Evolutionary conservation across 2,113 vertebrate genomes (phyloP).

Genomic region (Chaetops frenatus): DNA sequence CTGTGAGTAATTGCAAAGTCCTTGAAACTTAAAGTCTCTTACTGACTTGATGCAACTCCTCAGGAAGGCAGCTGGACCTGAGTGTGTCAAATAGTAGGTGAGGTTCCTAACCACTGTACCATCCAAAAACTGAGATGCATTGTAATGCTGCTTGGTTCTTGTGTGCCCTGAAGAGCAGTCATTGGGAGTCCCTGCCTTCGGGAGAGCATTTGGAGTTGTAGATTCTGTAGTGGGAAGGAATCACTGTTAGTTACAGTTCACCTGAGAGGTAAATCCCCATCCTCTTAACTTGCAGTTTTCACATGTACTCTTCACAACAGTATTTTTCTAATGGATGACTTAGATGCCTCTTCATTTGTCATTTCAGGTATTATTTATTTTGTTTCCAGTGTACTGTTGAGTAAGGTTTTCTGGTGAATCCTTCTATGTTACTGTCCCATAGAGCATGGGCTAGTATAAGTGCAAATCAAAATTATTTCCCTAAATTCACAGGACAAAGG

Average conservation of each 20-base stretch:
- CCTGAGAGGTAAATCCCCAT: background rate
- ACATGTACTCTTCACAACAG: too few species aligned
- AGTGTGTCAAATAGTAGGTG: background rate
- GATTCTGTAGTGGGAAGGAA: background rate
- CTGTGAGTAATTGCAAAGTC: background rate
- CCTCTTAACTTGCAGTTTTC: background rate
- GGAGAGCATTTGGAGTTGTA: background rate
- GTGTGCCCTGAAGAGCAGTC: background rate
- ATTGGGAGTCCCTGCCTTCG: background rate
- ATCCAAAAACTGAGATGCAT: background rate
- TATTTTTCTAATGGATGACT: background rate
- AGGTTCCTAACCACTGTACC: background rate
- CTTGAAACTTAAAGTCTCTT: background rate
- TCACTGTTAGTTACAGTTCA: background rate
- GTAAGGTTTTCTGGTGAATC: background rate
- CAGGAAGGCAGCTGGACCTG: background rate
- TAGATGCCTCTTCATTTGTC: background rate
- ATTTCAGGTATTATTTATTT: background rate
- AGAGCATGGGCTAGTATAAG: background rate
- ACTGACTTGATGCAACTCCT: background rate
- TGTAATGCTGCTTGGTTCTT: background rate
- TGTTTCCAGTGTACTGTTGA: background rate
- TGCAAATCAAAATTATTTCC: background rate
- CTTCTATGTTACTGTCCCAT: background rate
- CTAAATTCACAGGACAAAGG: background rate